Evolutionary conservation across 2,888 invertebrate species (phyloP).

Genomic region (Molorchus minor): DNA sequence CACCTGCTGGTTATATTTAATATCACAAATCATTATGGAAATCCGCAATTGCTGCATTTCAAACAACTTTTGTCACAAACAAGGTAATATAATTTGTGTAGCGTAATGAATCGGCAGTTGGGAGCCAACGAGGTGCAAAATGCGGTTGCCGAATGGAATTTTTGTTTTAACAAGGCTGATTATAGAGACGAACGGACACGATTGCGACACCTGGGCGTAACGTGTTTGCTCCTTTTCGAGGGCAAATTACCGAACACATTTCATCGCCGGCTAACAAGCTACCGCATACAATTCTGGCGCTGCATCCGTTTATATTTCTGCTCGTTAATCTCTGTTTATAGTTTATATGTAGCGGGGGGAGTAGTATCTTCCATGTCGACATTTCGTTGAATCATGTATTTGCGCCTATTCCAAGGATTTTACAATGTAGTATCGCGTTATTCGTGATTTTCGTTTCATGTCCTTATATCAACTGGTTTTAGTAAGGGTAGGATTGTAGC

Average conservation of each 20-base stretch:
- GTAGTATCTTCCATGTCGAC: neutral
- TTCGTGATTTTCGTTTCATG: neutral
- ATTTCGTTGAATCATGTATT: neutral
- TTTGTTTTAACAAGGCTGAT: constrained; percentile 46
- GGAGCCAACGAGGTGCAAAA: constrained; percentile 43
- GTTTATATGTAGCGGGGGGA: neutral
- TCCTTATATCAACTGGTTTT: no score
- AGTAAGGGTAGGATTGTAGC: no score
- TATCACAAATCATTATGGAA: neutral
- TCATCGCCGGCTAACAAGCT: constrained; percentile 40
- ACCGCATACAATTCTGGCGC: constrained; percentile 10
- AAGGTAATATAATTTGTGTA: constrained; percentile 10
- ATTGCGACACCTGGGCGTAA: constrained; percentile 26
- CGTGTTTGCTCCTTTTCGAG: constrained; percentile 16
- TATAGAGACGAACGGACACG: constrained; percentile 39
- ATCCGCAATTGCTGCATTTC: constrained; percentile 1
- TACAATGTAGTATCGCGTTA: neutral
- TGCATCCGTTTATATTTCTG: constrained; percentile 1
- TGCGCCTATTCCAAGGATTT: neutral
- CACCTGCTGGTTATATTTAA: no score
- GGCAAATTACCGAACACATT: constrained; percentile 37
- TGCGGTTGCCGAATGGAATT: constrained; percentile 30
- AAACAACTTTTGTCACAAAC: constrained; percentile 13
- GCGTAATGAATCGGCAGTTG: constrained; percentile 44
- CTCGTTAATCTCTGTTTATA: constrained; percentile 16